Evolutionary conservation across 2,888 invertebrate species (phyloP), one percentile per base, ranked within the genome.

Genomic region (Heliconius ethilla): DNA sequence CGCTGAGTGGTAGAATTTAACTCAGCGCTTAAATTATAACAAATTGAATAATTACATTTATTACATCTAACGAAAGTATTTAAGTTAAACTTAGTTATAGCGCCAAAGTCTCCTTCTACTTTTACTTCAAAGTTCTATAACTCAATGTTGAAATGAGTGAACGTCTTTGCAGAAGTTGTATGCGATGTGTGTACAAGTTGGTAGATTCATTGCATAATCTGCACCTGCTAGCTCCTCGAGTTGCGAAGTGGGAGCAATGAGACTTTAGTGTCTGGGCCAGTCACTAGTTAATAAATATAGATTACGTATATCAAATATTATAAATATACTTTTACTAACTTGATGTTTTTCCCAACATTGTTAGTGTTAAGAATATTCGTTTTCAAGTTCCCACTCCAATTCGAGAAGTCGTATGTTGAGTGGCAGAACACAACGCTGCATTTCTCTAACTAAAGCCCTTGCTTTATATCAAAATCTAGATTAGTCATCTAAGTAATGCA

Each of bases 81-180:
- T n/a, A 66, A 66, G 13, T n/a, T 0, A 37, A n/a, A 67, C 37
- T 67, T 37, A 25, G 6, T 5, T 13, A 33, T 18, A 67, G 37
- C 40, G 7, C 37, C 5, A n/a, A 40, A 40, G 22, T 33, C 10
- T 22, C 33, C 66, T 7, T 33, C 33, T n/a, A 66, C 33, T 66
- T 66, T 66, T 33, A 66, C 66, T 33, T 13, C 37, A 40, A 40
- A 51, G 6, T 40, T 67, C 67, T 67, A 69, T 69, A 40, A 25
- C 15, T 69, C 69, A 69, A 69, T 25, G 40, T 18, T 69, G 37
- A 72, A 72, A 55, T 55, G 33, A 59, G 55, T 33, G 70, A 72
- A 55, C 55, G 29, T 29, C 55, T 72, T 59, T n/a, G 33, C 13
- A n/a, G 33, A 72, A 55, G n/a, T 72, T 55, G n/a, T 10, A 27